Percentiles rank a stretch among this genome's conserved stretches.
Conservation (phyloP, 2,797 vertebrate species). For the Chaetophractus vellerosus region DNA sequence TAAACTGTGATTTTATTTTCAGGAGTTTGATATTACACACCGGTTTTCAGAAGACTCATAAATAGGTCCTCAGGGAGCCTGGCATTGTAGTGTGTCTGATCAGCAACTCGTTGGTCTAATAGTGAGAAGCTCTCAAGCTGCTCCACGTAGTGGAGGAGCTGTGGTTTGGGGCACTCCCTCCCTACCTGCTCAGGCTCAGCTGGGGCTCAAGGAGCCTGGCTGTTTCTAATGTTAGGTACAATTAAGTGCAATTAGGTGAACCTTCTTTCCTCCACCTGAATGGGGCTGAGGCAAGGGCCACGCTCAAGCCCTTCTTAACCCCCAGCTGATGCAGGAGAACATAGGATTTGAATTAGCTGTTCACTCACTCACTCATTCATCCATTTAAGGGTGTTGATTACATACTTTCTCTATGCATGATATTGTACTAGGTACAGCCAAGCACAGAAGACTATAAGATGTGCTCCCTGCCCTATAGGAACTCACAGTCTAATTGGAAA, state of each 20-base stretch:
- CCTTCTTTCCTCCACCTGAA: neutral
- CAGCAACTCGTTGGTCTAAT: slow-evolving; percentile 7
- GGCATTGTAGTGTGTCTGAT: slow-evolving; percentile 41
- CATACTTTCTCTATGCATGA: neutral
- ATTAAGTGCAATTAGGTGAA: neutral
- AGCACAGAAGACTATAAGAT: neutral
- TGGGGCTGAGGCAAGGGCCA: too few relatives aligned
- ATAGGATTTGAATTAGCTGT: neutral
- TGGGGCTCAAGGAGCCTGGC: neutral
- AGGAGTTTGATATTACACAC: slow-evolving; percentile 82
- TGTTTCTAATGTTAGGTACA: neutral
- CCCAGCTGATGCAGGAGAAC: too few relatives aligned
- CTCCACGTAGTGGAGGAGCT: neutral
- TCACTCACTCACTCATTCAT: neutral
- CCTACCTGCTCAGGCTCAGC: too few relatives aligned
- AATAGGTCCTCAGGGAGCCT: slow-evolving; percentile 66
- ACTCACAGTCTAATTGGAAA: neutral
- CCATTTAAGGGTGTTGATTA: neutral
- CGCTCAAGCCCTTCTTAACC: neutral
- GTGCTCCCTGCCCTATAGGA: neutral
- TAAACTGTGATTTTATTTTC: slow-evolving; percentile 78
- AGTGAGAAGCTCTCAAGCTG: neutral
- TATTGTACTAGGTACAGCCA: neutral
- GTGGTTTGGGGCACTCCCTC: neutral
- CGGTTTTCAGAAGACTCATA: slow-evolving; percentile 77